Evolutionary conservation across 2,797 vertebrate species (phyloP).

Genomic region (Sebastes nivosus): DNA sequence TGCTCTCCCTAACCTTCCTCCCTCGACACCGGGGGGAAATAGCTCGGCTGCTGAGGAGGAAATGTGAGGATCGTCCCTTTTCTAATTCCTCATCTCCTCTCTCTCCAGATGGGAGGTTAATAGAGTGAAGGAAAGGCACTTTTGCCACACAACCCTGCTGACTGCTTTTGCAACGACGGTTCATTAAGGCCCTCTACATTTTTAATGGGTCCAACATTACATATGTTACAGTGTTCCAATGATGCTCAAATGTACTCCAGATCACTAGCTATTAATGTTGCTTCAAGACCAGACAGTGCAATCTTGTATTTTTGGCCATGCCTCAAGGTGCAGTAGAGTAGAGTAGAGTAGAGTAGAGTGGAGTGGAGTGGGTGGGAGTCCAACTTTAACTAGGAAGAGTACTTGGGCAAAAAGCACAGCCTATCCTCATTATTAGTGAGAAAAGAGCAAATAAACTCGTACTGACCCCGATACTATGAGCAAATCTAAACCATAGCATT

Average conservation of each 20-base stretch:
- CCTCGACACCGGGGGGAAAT: conserved; percentile 53
- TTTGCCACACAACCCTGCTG: conserved; percentile 60
- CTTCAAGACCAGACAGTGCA: conserved; percentile 14
- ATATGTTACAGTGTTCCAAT: conserved; percentile 35
- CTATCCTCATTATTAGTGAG: not conserved
- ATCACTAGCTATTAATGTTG: conserved; percentile 20
- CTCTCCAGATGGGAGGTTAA: conserved; percentile 80
- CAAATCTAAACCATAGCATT: not conserved
- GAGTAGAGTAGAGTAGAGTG: not conserved
- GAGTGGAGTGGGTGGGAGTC: not conserved
- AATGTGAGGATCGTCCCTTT: conserved; percentile 59
- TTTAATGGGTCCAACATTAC: conserved; percentile 54
- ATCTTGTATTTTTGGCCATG: conserved; percentile 17
- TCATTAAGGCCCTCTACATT: conserved; percentile 57
- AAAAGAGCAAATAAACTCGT: not conserved
- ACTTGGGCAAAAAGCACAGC: not conserved
- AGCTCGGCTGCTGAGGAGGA: conserved; percentile 55
- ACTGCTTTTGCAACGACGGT: conserved; percentile 53
- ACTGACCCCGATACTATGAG: not conserved
- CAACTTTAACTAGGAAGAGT: not conserved
- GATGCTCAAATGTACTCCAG: conserved; percentile 20
- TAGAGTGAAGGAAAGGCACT: conserved; percentile 69
- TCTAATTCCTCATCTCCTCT: conserved; percentile 61
- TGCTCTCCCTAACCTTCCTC: conserved; percentile 54
- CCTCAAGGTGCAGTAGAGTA: not conserved